Percentiles rank a stretch among this genome's conserved stretches.
Conservation (phyloP, 2,797 vertebrate species). For the Ispidina picta region DNA sequence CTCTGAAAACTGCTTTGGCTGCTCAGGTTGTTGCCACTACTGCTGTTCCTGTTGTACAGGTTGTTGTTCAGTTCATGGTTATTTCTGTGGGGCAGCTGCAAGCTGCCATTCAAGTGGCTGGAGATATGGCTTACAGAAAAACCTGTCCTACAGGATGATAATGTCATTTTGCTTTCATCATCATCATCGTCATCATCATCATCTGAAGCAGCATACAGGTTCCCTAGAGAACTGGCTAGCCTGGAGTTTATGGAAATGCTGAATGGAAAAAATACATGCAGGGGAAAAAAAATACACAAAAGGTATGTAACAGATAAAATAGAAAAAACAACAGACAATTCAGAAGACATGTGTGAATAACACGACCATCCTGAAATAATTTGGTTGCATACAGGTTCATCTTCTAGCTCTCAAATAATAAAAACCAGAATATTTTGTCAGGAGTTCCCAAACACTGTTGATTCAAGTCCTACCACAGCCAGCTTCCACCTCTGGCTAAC, state of each 20-base stretch:
- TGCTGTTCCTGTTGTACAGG: conserved; percentile 78
- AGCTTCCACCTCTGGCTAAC: neutral
- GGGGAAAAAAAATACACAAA: conserved; percentile 44
- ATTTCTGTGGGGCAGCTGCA: conserved; percentile 74
- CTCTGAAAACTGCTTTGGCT: conserved; percentile 48
- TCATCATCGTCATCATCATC: conserved; percentile 83
- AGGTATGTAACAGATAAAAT: conserved; percentile 19
- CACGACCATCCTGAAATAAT: conserved; percentile 21
- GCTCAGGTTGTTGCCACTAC: conserved; percentile 66
- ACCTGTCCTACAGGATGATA: conserved; percentile 73
- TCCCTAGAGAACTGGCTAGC: conserved; percentile 92
- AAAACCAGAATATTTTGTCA: neutral
- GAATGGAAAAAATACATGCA: conserved; percentile 76
- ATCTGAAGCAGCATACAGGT: conserved; percentile 83
- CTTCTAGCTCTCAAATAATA: neutral
- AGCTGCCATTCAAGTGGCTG: conserved; percentile 77
- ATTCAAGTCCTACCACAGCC: neutral
- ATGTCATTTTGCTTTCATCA: conserved; percentile 75
- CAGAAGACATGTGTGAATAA: conserved; percentile 37
- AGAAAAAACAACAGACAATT: conserved; percentile 3
- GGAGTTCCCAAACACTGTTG: neutral
- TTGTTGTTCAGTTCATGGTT: conserved; percentile 91
- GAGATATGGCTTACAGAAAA: conserved; percentile 73
- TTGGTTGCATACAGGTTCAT: neutral
- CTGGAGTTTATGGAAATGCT: conserved; percentile 88